Base-by-base conservation (phyloP, 2,888 invertebrate species). In the Toxonevra muliebris region DNA sequence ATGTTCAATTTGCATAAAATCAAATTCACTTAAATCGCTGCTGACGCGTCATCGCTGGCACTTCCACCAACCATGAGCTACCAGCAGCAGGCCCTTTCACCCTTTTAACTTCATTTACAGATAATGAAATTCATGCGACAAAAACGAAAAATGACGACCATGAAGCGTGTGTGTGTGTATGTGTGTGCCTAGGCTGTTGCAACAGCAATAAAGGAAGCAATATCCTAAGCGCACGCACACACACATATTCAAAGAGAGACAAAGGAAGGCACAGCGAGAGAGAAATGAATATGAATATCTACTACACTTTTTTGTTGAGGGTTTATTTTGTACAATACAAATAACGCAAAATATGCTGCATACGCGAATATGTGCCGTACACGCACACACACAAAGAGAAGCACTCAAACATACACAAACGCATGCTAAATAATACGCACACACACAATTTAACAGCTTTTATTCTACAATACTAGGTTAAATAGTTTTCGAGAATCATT, bases 81-180 rank as follows among this genome's bases (percentile, higher is more conserved):
- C 13, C 48, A 13, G 5, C 15, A 5, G 48, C 15, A 48, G 8
- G 5, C 10, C 11, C 17, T n/a, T 15, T 43, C 30, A 30, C 10
- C 17, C 0, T 17, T n/a, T 42, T n/a, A 17, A 43, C 4, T 4
- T 41, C 61, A 41, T 50, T 50, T n/a, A 41, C 61, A 61, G 61
- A 61, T 52, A 61, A 61, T 61, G 30, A 61, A 61, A 61, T 61
- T 61, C 42, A 41, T 41, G 42, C 53, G 53, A 41, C 60, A 43
- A 12, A 19, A 57, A 40, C 40, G 20, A 12, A 20, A 40, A 13
- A 48, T 30, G 30, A 30, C 30, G 30, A 30, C 30, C 30, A 30
- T 48, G 12, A 2, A 2, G 48, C 48, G 48, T 48, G 48, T 8
- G 8, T 48, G 8, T 48, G 15, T 48, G 48, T 48, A 8, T 5